These are phyloP conservation scores for Lepidocolaptes lacrymiger DNA, from an alignment of 2,797 vertebrate species.

Conservation along the genomic window DNA sequence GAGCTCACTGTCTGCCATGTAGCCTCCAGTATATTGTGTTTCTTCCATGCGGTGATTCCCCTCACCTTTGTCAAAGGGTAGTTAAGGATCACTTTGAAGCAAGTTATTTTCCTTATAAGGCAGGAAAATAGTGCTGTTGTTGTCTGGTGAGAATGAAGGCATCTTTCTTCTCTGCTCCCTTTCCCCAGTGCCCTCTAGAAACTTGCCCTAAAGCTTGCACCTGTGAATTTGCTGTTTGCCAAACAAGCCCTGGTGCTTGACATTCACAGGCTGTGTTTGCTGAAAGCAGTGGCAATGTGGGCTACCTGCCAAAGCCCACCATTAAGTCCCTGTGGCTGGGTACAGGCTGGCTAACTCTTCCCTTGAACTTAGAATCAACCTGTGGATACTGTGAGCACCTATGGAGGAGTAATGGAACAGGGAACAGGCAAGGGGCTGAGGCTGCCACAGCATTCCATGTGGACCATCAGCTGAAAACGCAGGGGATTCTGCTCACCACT, in stretches of 20 bases:
- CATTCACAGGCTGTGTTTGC: neutral
- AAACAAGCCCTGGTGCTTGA: neutral
- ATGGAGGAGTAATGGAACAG: rapidly evolving
- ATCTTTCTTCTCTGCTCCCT: neutral
- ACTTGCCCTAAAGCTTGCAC: neutral
- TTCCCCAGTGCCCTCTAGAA: neutral
- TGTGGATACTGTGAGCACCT: neutral
- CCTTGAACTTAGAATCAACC: rapidly evolving
- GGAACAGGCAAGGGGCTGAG: neutral
- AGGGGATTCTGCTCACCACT: neutral
- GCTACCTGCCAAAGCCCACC: neutral
- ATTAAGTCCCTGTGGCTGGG: rapidly evolving
- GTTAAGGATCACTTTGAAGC: neutral
- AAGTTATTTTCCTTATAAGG: constrained; percentile 8
- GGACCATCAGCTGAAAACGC: neutral
- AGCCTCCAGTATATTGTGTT: neutral
- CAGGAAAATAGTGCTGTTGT: neutral
- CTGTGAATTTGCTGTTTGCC: neutral
- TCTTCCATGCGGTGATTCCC: neutral
- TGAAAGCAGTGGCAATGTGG: neutral
- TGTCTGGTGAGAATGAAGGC: neutral
- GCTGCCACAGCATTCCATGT: neutral
- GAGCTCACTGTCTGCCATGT: neutral
- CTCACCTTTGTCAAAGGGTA: neutral
- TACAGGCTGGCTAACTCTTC: neutral